Conservation (phyloP, 1,140 invertebrate genomes). For the Heliconius hewitsoni region DNA sequence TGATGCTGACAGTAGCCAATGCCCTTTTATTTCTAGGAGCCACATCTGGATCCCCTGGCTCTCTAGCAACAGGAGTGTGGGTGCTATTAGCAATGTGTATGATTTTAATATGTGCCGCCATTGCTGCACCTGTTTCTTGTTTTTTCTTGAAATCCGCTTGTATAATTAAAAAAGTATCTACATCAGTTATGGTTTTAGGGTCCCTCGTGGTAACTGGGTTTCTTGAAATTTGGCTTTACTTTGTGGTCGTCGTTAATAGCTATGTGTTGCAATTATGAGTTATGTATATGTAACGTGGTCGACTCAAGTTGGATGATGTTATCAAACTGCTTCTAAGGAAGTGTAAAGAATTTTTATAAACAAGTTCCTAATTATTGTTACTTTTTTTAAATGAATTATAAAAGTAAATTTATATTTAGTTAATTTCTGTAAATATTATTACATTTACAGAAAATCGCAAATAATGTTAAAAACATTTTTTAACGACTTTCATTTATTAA, state of each 20-base stretch:
- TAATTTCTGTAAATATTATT: too few relatives aligned
- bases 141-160: slow-evolving; percentile 44
- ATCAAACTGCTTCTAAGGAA: not conserved
- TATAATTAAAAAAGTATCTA: slow-evolving; percentile 48
- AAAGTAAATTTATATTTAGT: too few relatives aligned
- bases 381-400: too few relatives aligned
- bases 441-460: too few relatives aligned
- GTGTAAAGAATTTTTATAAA: not conserved
- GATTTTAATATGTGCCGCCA: slow-evolving; percentile 34
- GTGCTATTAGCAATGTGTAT: slow-evolving; percentile 46
- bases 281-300: too few relatives aligned
- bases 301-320: too few relatives aligned
- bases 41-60: slow-evolving; percentile 15
- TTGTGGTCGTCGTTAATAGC: slow-evolving; percentile 47
- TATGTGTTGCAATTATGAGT: slow-evolving; percentile 34
- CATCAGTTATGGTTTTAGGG: slow-evolving; percentile 21
- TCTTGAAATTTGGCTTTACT: slow-evolving; percentile 55
- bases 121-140: slow-evolving; percentile 44
- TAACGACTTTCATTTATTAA: too few relatives aligned
- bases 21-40: slow-evolving; percentile 47
- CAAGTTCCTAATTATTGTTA: not conserved
- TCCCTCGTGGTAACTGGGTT: slow-evolving; percentile 42
- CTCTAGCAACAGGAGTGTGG: slow-evolving; percentile 31
- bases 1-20: slow-evolving; percentile 45
- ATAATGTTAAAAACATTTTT: too few relatives aligned